Conservation (phyloP, 2,888 invertebrate species). For the Mimachlamys varia region DNA sequence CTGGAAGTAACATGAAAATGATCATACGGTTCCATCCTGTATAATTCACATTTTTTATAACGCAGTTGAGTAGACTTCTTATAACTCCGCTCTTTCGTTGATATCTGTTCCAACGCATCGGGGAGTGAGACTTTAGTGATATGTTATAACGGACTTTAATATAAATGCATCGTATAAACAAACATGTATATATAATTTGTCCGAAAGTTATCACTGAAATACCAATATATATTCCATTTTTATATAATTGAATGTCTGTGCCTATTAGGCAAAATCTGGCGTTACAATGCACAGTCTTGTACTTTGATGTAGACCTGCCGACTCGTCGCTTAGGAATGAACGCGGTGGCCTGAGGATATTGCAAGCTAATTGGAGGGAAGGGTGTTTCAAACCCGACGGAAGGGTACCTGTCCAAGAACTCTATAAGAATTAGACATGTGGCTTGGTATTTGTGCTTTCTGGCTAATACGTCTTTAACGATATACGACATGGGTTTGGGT, state of each 20-base stretch:
- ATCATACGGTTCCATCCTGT: no score
- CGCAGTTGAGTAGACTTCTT: no score
- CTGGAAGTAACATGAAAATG: no score
- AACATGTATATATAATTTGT: not conserved
- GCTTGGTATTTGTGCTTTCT: constrained; percentile 1
- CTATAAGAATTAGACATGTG: not conserved
- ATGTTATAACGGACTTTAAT: no score
- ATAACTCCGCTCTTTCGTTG: no score
- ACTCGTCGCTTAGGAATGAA: not conserved
- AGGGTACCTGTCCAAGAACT: not conserved
- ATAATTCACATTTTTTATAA: no score
- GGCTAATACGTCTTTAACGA: constrained; percentile 1
- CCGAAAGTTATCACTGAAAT: not conserved
- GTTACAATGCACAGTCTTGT: not conserved
- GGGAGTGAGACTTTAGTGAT: no score
- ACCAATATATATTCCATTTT: not conserved
- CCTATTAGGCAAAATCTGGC: constrained; percentile 12
- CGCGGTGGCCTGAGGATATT: not conserved
- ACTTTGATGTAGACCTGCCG: not conserved
- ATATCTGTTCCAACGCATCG: no score
- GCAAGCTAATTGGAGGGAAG: not conserved
- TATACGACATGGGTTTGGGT: not conserved
- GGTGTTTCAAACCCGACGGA: not conserved
- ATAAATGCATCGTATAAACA: no score
- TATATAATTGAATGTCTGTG: not conserved